Percentiles rank a stretch among this genome's conserved stretches.
Evolutionary conservation across 2,888 invertebrate genomes (phyloP).

Genomic region (Neria commutata): DNA sequence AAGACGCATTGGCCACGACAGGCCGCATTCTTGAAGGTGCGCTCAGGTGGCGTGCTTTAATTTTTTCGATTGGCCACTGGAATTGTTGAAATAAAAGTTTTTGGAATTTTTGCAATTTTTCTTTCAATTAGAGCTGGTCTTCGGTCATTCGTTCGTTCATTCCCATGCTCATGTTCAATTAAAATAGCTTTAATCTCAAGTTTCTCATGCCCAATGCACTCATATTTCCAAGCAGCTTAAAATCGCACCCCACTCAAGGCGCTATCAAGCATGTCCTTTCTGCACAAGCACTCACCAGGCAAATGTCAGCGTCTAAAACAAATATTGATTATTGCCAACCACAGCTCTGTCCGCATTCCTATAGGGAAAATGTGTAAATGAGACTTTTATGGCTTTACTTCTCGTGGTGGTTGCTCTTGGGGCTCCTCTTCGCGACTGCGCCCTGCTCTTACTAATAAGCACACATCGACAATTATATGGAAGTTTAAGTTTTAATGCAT

Average conservation of each 20-base stretch:
- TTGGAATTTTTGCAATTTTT: no score
- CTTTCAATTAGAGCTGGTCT: no score
- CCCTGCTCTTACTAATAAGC: background rate
- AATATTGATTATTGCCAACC: conserved; percentile 39
- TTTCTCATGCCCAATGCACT: conserved; percentile 36
- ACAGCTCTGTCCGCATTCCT: background rate
- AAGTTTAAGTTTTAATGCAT: conserved; percentile 21
- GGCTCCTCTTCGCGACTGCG: background rate
- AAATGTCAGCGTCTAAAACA: conserved; percentile 16
- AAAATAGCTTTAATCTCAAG: conserved; percentile 11
- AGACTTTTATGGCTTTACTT: conserved; percentile 2
- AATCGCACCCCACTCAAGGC: conserved; percentile 45
- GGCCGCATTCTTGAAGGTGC: no score
- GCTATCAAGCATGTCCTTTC: conserved; percentile 36
- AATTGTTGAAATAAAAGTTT: no score
- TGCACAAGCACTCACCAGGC: background rate
- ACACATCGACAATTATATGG: conserved; percentile 2
- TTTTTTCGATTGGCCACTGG: no score
- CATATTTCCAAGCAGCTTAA: conserved; percentile 44
- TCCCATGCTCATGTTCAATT: conserved; percentile 16
- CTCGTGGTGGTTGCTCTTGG: background rate
- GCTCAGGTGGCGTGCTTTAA: no score
- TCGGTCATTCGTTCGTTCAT: no score
- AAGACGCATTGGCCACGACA: no score
- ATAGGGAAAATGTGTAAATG: background rate